These are phyloP conservation scores for Drosophila pachea DNA, from an alignment of 1,140 invertebrate genomes.

Conservation along the genomic window DNA sequence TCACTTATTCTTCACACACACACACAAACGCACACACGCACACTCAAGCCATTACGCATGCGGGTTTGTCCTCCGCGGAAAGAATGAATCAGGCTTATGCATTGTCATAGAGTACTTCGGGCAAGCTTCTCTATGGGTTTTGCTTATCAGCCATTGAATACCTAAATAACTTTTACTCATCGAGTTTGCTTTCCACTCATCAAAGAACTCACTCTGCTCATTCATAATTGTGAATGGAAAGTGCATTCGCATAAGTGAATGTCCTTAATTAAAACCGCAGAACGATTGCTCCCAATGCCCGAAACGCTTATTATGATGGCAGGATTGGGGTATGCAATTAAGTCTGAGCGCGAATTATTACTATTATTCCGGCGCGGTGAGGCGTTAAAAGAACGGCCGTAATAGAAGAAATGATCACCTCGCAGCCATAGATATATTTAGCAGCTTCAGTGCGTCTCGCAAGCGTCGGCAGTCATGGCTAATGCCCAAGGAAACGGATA, in stretches of 20 bases:
- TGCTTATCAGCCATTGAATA: too few species aligned
- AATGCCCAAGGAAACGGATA: slow-evolving; percentile 27
- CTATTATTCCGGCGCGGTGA: too few species aligned
- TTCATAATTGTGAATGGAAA: not conserved
- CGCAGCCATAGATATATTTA: not conserved
- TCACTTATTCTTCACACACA: not conserved
- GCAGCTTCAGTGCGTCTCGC: not conserved
- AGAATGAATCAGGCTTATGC: too few species aligned
- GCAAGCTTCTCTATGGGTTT: too few species aligned
- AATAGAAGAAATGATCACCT: not conserved
- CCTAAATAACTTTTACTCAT: too few species aligned
- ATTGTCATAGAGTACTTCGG: too few species aligned
- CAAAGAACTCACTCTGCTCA: too few species aligned
- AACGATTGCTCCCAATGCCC: slow-evolving; percentile 25
- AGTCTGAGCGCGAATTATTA: not conserved
- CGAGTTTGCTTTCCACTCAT: too few species aligned
- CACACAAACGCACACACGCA: not conserved
- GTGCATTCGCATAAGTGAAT: slow-evolving; percentile 23
- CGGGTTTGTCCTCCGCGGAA: too few species aligned
- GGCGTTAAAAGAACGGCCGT: too few species aligned
- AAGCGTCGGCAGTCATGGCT: slow-evolving; percentile 15
- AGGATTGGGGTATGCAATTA: slow-evolving; percentile 20
- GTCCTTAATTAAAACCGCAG: slow-evolving; percentile 51
- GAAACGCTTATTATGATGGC: not conserved
- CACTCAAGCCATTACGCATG: too few species aligned